Evolutionary conservation across 2,797 vertebrate species (phyloP).

Genomic region (Halcyon chelicuti): DNA sequence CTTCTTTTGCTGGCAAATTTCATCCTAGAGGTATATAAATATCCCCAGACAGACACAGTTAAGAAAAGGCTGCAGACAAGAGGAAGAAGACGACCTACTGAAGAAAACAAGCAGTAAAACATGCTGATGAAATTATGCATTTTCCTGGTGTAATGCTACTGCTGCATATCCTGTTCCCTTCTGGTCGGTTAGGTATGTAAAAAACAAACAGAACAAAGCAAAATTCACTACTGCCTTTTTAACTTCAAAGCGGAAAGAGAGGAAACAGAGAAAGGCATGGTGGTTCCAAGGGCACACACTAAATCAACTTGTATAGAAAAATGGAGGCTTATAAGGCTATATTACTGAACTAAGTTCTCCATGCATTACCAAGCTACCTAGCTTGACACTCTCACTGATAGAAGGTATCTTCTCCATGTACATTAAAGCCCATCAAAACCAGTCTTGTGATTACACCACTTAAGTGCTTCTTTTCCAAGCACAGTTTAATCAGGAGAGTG

Average conservation of each 20-base stretch:
- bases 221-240: neutral
- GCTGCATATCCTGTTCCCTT: neutral
- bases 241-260: neutral
- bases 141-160: neutral
- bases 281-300: neutral
- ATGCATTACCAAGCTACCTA: neutral
- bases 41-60: neutral
- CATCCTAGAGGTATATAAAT: neutral
- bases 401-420: neutral
- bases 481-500: neutral
- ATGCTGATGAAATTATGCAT: neutral
- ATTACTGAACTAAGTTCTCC: neutral
- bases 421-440: neutral
- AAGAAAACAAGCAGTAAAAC: neutral
- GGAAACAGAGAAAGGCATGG: neutral
- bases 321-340: neutral
- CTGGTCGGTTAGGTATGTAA: neutral
- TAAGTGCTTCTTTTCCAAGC: constrained; percentile 17
- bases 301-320: neutral
- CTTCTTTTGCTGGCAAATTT: neutral
- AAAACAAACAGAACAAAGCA: neutral
- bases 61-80: neutral
- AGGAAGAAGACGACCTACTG: neutral
- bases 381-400: neutral
- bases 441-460: neutral